Base-by-base conservation (phyloP, 2,113 vertebrate genomes). In the Mugil cephalus region DNA sequence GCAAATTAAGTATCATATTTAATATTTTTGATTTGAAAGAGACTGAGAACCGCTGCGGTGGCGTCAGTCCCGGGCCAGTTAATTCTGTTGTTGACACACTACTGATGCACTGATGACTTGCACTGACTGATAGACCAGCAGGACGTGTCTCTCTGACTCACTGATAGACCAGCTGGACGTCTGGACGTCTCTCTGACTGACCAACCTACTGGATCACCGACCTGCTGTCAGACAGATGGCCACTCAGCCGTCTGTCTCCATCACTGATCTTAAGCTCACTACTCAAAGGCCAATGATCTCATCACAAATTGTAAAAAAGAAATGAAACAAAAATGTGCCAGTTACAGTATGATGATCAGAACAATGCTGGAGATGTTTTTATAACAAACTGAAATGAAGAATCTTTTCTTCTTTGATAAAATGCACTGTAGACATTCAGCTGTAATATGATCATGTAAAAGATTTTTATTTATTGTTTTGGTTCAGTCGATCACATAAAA, bases 61-160 rank as follows among this genome's bases (percentile, higher is more conserved):
- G 55, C 40, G 39, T 47, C 7, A 53, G 55, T 60, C 10, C 18
- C 55, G 1, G 45, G 35, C 67, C 13, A n/a, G 74, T 2, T 39
- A 52, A 50, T 65, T 68, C 43, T 75, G 65, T 39, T 14, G 40
- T 63, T 40, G 19, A 59, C 65, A 65, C 75, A 87, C 87, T 86
- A 84, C 88, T 88, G 82, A 89, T 79, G 87, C 74, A 77, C 84
- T 85, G 76, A 67, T 77, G 40, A 48, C 50, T 76, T 84, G 85
- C 89, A 88, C 86, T 87, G 84, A 87, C 47, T 47, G 58, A 63
- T 8, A 21, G 36, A 56, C 53, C 10, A 3, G 35, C 47, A 2
- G 66, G 35, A 52, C 17, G 11, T n/a, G n/a, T n/a, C n/a, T n/a
- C n/a, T 18, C n/a, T n/a, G 45, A 15, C 43, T 1, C 40, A 10